Conservation (phyloP, 2,113 vertebrate species). For the Malurus cyaneus region DNA sequence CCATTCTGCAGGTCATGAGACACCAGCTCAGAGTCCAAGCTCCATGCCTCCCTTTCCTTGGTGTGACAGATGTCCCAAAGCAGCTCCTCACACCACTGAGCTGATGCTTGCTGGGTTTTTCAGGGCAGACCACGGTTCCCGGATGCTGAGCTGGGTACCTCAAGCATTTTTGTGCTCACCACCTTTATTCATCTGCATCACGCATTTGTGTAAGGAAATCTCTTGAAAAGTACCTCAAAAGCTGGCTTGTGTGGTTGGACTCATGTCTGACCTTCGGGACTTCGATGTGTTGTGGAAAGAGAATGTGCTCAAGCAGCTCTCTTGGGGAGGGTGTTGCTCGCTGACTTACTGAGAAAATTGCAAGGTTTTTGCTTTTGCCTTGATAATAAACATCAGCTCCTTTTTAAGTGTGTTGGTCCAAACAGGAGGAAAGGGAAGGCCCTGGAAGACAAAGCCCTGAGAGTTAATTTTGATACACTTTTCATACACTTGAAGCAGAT, state of each 20-base stretch:
- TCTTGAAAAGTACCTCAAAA: background rate
- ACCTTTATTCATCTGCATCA: background rate
- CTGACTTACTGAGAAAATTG: background rate
- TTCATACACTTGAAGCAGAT: conserved; percentile 46
- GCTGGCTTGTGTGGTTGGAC: background rate
- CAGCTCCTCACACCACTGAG: accelerated
- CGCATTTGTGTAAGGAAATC: background rate
- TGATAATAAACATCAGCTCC: background rate
- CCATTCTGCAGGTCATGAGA: background rate
- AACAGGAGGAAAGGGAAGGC: background rate
- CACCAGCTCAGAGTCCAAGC: background rate
- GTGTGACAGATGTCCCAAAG: background rate
- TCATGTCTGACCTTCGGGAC: background rate
- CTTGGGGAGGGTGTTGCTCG: accelerated
- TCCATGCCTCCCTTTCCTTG: background rate
- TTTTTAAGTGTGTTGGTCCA: background rate
- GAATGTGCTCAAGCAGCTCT: background rate
- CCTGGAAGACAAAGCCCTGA: background rate
- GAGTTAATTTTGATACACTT: conserved; percentile 37
- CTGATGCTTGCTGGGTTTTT: accelerated
- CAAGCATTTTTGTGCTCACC: background rate
- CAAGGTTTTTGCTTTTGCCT: background rate
- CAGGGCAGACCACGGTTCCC: background rate
- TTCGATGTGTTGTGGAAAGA: background rate
- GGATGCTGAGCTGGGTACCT: background rate